phyloP scores from a whole-genome alignment of 2,888 invertebrate genomes.

The Mystacides longicornis region DNA sequence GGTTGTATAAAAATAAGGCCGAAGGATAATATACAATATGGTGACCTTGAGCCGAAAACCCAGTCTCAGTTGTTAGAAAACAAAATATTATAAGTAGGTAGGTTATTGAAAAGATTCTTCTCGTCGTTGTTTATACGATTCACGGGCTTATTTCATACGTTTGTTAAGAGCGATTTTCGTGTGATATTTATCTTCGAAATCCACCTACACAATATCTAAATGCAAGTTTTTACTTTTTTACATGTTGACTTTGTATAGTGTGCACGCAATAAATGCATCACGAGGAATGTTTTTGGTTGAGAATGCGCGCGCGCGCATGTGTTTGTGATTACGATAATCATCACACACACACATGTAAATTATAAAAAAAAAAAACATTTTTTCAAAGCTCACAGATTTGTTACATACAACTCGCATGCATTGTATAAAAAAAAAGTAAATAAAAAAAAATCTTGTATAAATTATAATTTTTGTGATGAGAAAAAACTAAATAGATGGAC shows the following conservation, averaged over 20 bases:
- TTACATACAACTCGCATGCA: no score
- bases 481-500: no score
- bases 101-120: neutral
- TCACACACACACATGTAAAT: no score
- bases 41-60: constrained; percentile 15
- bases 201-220: neutral
- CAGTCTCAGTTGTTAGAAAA: constrained; percentile 1
- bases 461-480: no score
- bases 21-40: constrained; percentile 2
- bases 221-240: neutral
- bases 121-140: neutral
- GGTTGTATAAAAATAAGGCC: neutral
- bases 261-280: neutral
- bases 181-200: neutral
- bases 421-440: no score
- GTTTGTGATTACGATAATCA: no score
- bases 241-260: neutral
- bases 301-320: no score
- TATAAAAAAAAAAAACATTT: no score
- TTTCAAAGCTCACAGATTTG: no score
- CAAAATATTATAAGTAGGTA: neutral
- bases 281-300: neutral
- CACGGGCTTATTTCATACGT: neutral
- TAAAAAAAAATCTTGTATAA: no score
- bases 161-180: neutral